Conservation (phyloP, 2,888 invertebrate species). For the Torymus aiolomorphi region DNA sequence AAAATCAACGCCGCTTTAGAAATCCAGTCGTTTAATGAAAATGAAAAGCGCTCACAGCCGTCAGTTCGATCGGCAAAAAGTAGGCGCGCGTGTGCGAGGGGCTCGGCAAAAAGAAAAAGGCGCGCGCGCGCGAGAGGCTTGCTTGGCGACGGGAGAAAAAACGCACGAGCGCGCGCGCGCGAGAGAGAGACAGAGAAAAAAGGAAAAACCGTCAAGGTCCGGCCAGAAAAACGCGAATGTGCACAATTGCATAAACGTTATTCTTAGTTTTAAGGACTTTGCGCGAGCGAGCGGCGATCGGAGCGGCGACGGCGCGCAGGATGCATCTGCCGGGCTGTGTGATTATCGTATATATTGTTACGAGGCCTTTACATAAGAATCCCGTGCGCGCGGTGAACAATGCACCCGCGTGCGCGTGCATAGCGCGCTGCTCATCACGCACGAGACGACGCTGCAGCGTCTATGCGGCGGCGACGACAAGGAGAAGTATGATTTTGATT, state of each 20-base stretch:
- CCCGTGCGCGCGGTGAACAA: constrained; percentile 64
- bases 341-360: constrained; percentile 67
- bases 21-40: neutral
- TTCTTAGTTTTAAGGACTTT: constrained; percentile 53
- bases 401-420: constrained; percentile 56
- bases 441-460: no score
- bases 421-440: no score
- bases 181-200: no score
- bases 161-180: neutral
- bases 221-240: constrained; percentile 5
- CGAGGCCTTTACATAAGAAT: constrained; percentile 70
- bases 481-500: neutral
- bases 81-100: no score
- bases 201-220: constrained; percentile 33
- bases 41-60: neutral
- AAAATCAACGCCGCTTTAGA: no score
- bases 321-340: constrained; percentile 62
- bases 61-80: no score
- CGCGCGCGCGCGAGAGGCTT: no score
- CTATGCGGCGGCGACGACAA: no score
- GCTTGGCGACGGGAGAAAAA: neutral
- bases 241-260: constrained; percentile 56
- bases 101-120: no score
- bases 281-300: constrained; percentile 17
- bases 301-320: constrained; percentile 58